Percentiles rank a stretch among this genome's conserved stretches.
These are phyloP conservation scores for Magallana angulata DNA, from an alignment of 1,140 invertebrate species.

Conservation along the genomic window DNA sequence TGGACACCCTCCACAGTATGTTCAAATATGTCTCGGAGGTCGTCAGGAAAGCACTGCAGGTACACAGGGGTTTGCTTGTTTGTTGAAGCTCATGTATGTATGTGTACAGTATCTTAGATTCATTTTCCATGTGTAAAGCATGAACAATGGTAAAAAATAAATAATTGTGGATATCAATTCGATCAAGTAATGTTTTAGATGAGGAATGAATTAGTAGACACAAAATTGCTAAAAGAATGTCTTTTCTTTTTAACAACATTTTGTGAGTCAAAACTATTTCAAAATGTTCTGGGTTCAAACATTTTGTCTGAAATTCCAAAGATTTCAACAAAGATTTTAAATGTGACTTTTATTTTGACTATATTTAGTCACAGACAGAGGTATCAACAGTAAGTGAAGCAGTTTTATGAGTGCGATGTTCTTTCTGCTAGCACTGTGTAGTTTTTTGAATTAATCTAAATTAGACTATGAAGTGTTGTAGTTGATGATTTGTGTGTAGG, in stretches of 20 bases:
- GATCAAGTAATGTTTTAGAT: neutral
- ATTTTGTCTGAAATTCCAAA: too few relatives aligned
- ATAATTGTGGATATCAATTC: neutral
- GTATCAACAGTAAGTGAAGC: constrained; percentile 19
- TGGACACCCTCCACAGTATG: constrained; percentile 74
- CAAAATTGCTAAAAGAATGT: too few relatives aligned
- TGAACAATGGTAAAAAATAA: neutral
- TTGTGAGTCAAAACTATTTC: too few relatives aligned
- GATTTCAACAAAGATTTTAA: too few relatives aligned
- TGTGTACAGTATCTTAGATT: neutral
- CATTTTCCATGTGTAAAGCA: neutral
- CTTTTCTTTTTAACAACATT: too few relatives aligned
- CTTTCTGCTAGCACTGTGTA: neutral
- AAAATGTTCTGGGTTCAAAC: too few relatives aligned
- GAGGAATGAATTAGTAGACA: neutral
- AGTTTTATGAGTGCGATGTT: neutral
- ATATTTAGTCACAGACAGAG: constrained; percentile 13
- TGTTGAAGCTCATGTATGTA: neutral
- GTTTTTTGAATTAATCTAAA: neutral
- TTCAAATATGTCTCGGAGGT: constrained; percentile 78
- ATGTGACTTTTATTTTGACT: neutral
- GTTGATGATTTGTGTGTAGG: neutral
- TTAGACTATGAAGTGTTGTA: neutral
- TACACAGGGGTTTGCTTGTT: constrained; percentile 49
- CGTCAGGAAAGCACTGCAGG: constrained; percentile 78